Evolutionary conservation across 30 jellyfish, hydroid and myxozoan species (phyloP), one percentile per base, ranked within the genome.

Genomic region (Aurelia aurita complex sp. Pacific): DNA sequence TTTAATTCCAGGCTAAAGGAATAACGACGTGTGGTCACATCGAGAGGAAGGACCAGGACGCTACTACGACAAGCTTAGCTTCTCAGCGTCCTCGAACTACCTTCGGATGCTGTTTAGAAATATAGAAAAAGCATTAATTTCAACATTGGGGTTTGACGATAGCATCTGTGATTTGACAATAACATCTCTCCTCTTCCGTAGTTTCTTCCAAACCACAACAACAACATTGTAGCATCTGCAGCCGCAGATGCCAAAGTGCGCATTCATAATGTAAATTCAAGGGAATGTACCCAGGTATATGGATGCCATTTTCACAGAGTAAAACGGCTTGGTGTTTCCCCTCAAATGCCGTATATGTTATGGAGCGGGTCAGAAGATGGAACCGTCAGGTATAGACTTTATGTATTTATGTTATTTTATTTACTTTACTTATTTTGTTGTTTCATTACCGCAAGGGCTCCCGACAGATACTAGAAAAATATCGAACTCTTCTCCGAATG

Each of bases 331-430:
- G 99, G 98, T 18, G 96, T 89, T 59, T 50, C 97, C 7, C 96
- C 97, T 10, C 96, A 87, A 14, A 40, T 64, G 84, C 99, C 99
- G 7, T 86, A 57, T 66, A 63, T 90, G 92, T 54, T 90, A 23
- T 95, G 99, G 99, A 86, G 97, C 86, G 98, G 97, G 10, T 85
- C 97, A 34, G 99, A 95, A 77, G 99, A 95, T 90, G 99, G 99
- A 8, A 89, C 99, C 2, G 96, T 95, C 34, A 81, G 99, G 99
- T 95, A 81, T 4, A 38, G 3, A 0, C 57, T 7, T 9, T 9
- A 46, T 46, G 6, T 2, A 46, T 46, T 7, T 2, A 46, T 46
- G 0, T 7, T 8, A 19, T 1, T 40, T 23, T 16, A n/a, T 63
- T 61, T 1, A 7, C 4, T 38, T 67, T 2, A 0, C 6, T 14